Evolutionary conservation across 1,140 invertebrate genomes (phyloP).

Genomic region (Homalodisca vitripennis): DNA sequence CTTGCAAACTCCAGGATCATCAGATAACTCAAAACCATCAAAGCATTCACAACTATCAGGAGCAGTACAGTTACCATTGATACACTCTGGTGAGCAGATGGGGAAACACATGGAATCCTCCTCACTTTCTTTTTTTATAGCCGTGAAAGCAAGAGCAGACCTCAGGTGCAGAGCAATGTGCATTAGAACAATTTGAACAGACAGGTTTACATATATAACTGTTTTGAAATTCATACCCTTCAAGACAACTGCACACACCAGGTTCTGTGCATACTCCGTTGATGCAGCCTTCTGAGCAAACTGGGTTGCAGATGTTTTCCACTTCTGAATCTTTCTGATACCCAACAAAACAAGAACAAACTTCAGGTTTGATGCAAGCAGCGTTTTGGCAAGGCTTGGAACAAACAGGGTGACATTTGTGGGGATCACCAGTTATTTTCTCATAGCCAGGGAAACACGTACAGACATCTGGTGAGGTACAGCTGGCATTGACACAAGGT

Average conservation of each 20-base stretch:
- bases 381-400: background rate
- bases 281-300: background rate
- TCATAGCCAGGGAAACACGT: background rate
- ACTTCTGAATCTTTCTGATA: background rate
- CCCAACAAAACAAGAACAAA: background rate
- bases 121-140: background rate
- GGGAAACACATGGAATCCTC: background rate
- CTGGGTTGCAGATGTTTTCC: background rate
- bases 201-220: background rate
- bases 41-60: background rate
- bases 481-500: background rate
- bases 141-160: background rate
- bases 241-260: background rate
- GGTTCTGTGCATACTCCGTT: background rate
- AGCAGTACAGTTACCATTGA: background rate
- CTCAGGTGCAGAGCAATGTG: background rate
- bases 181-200: background rate
- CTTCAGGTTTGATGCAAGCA: background rate
- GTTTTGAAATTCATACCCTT: background rate
- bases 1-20: background rate
- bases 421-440: background rate
- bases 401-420: constrained; percentile 1
- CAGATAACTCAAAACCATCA: background rate
- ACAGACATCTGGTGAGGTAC: background rate
- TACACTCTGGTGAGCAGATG: constrained; percentile 1